A percentile compares a stretch with the other conserved stretches of the same genome.
phyloP scores from a whole-genome alignment of 2,888 invertebrate species.

The Ditula angustiorana region DNA sequence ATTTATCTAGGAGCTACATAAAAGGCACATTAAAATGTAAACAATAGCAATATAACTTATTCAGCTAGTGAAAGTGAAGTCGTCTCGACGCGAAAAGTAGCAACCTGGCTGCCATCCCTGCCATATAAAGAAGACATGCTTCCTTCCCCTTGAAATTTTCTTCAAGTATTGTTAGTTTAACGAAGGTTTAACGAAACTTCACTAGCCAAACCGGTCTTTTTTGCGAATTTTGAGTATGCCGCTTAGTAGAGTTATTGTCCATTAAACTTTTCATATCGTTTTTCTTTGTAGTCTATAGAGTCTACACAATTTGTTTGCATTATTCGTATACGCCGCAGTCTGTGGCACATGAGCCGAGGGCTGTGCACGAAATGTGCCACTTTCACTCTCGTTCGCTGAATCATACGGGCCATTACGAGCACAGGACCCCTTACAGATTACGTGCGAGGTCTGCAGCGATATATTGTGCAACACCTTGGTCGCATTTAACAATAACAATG shows the following conservation, averaged over 20 bases:
- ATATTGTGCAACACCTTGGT: slow-evolving; percentile 69
- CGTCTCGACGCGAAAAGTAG: slow-evolving; percentile 19
- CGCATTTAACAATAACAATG: slow-evolving; percentile 62
- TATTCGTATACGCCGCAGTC: slow-evolving; percentile 10
- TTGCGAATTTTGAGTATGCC: slow-evolving; percentile 10
- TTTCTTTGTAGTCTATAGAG: slow-evolving; percentile 7
- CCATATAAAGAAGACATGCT: neutral
- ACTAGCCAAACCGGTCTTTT: slow-evolving; percentile 2
- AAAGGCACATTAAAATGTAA: slow-evolving; percentile 63
- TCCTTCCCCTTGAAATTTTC: slow-evolving; percentile 1
- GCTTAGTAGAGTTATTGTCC: neutral
- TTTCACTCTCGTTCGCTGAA: slow-evolving; percentile 77
- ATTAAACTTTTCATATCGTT: slow-evolving; percentile 9
- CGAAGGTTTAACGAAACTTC: neutral
- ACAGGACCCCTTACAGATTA: slow-evolving; percentile 68
- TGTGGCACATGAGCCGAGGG: slow-evolving; percentile 44
- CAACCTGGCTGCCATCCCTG: neutral
- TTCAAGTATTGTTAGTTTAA: neutral
- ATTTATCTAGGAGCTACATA: slow-evolving; percentile 62
- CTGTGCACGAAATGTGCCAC: slow-evolving; percentile 66
- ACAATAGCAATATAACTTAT: slow-evolving; percentile 51
- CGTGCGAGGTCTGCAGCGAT: slow-evolving; percentile 52
- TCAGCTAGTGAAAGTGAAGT: slow-evolving; percentile 53
- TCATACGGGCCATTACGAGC: slow-evolving; percentile 65
- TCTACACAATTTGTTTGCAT: slow-evolving; percentile 3